Conservation (phyloP, 2,797 vertebrate genomes). For the Euphonia xanthogaster region DNA sequence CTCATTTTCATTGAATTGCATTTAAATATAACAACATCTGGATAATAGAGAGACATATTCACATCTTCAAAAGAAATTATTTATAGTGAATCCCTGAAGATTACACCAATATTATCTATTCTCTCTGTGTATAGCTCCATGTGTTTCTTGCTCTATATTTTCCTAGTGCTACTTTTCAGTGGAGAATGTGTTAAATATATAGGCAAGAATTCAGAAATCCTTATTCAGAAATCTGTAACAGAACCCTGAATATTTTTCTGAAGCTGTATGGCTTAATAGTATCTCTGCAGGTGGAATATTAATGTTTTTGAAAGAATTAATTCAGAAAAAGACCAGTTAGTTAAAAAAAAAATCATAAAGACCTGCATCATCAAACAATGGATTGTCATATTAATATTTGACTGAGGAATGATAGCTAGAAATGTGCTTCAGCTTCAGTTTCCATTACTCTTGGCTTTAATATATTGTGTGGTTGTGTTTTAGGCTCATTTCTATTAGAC, state of each 20-base stretch:
- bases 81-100: background rate
- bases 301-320: background rate
- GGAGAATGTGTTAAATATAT: background rate
- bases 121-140: background rate
- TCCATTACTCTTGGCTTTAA: background rate
- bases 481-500: background rate
- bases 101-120: background rate
- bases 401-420: background rate
- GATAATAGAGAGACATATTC: background rate
- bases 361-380: background rate
- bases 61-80: background rate
- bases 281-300: background rate
- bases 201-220: background rate
- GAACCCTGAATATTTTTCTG: background rate
- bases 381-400: background rate
- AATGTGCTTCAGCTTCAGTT: background rate
- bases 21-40: background rate
- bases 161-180: background rate
- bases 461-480: background rate
- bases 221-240: background rate
- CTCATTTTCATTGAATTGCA: background rate
- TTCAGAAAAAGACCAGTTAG: background rate
- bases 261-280: background rate
- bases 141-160: background rate
- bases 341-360: background rate